Evolutionary conservation across 2,888 invertebrate species (phyloP), one percentile per base, ranked within the genome.

Genomic region (Caenorhabditis angaria): DNA sequence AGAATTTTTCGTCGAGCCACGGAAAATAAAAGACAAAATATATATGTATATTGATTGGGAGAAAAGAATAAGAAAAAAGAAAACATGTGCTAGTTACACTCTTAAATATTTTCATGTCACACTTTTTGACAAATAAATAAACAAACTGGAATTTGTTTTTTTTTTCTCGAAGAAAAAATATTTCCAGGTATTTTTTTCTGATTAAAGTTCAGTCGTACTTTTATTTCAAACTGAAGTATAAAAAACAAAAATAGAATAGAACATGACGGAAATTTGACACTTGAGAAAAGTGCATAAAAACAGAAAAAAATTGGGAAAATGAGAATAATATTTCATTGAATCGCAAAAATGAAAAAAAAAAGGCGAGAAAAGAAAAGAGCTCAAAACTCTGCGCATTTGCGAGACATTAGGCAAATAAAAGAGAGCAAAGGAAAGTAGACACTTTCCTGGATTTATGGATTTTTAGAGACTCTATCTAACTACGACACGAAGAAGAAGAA

Each of bases 251-350:
- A n/a, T n/a, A n/a, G n/a, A n/a, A n/a, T n/a, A n/a, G n/a, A n/a
- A n/a, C n/a, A n/a, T n/a, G n/a, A n/a, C n/a, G n/a, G n/a, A n/a
- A n/a, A n/a, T n/a, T n/a, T n/a, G n/a, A n/a, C n/a, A n/a, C n/a
- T n/a, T n/a, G n/a, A n/a, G n/a, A n/a, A n/a, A n/a, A n/a, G 35
- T 22, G 58, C 32, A 22, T 22, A 20, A 55, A 55, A 55, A 27
- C 8, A 12, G 29, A 56, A 41, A 58, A 58, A 35, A 41, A 25
- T 35, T 14, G 41, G 35, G 24, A 56, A 56, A 56, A 55, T n/a
- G n/a, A n/a, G n/a, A n/a, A 32, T 32, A 32, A 8, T 32, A 32
- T 8, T 32, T 32, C 32, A 41, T 12, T 18, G 41, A 41, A n/a
- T n/a, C n/a, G 41, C 10, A 41, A 41, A 41, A 41, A 41, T 18